Conservation (phyloP, 2,113 vertebrate species). For the Stictonetta naevosa region DNA sequence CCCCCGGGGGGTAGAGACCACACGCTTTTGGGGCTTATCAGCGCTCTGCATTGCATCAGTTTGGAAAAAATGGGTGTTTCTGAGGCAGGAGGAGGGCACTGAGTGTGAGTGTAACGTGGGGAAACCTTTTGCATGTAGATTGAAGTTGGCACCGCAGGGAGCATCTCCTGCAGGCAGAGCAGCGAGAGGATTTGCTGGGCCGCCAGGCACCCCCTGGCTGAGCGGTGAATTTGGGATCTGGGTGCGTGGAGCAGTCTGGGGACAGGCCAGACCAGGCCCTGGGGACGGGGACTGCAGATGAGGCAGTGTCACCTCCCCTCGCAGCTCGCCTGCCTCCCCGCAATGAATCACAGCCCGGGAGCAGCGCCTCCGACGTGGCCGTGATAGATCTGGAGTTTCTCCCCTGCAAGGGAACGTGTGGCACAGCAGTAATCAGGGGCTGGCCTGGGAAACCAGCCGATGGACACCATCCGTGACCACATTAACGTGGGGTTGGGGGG, state of each 20-base stretch:
- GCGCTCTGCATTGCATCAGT: fast-evolving
- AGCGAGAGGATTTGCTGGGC: background rate
- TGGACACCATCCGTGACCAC: background rate
- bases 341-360: background rate
- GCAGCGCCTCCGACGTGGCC: background rate
- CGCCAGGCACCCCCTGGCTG: background rate
- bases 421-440: background rate
- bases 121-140: background rate
- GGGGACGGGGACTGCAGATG: fast-evolving
- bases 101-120: background rate
- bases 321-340: background rate
- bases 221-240: fast-evolving
- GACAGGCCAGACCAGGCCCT: too few species aligned
- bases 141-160: background rate
- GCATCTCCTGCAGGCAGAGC: background rate
- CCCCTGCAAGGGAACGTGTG: background rate
- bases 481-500: fast-evolving
- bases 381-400: background rate
- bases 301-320: fast-evolving
- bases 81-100: background rate
- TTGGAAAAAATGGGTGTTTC: fast-evolving
- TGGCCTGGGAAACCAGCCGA: background rate
- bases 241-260: background rate
- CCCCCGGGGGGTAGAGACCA: fast-evolving
- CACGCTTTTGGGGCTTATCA: fast-evolving